Evolutionary conservation across 2,888 invertebrate genomes (phyloP).

Genomic region (Caenorhabditis parvicauda): DNA sequence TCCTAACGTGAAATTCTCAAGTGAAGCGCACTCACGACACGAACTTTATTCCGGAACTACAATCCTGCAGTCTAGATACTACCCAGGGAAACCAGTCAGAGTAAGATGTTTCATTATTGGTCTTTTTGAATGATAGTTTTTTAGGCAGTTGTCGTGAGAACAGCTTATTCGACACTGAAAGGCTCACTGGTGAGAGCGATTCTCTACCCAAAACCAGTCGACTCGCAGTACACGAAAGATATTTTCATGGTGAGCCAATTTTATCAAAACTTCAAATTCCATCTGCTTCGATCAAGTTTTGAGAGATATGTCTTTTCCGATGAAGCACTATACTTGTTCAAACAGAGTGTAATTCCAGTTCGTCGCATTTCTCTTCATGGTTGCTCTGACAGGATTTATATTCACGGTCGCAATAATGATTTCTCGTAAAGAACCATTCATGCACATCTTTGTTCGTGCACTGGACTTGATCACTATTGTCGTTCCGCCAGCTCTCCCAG

Average conservation of each 20-base stretch:
- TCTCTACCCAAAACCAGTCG: slow-evolving; percentile 69
- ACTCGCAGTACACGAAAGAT: slow-evolving; percentile 68
- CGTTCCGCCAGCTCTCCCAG: slow-evolving; percentile 84
- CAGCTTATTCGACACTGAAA: slow-evolving; percentile 71
- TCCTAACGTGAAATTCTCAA: slow-evolving; percentile 66
- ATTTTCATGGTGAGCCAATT: slow-evolving; percentile 64
- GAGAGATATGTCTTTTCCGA: neutral
- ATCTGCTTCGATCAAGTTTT: too few species aligned
- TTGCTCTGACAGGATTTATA: slow-evolving; percentile 28
- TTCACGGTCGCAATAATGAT: slow-evolving; percentile 87
- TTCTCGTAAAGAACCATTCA: slow-evolving; percentile 21
- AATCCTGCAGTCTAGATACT: slow-evolving; percentile 79
- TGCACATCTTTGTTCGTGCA: slow-evolving; percentile 73
- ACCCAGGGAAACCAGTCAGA: slow-evolving; percentile 59
- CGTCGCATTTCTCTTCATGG: slow-evolving; percentile 21
- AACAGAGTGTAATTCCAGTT: slow-evolving; percentile 19
- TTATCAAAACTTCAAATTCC: neutral
- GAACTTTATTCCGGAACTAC: slow-evolving; percentile 86
- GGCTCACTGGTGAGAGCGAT: slow-evolving; percentile 70
- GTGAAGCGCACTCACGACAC: slow-evolving; percentile 77
- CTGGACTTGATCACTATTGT: slow-evolving; percentile 89
- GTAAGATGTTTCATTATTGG: slow-evolving; percentile 11
- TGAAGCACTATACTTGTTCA: neutral
- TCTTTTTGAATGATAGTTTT: neutral
- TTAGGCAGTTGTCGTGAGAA: slow-evolving; percentile 77